Conservation (phyloP, 2,888 invertebrate genomes). For the Eupsilia transversa region DNA sequence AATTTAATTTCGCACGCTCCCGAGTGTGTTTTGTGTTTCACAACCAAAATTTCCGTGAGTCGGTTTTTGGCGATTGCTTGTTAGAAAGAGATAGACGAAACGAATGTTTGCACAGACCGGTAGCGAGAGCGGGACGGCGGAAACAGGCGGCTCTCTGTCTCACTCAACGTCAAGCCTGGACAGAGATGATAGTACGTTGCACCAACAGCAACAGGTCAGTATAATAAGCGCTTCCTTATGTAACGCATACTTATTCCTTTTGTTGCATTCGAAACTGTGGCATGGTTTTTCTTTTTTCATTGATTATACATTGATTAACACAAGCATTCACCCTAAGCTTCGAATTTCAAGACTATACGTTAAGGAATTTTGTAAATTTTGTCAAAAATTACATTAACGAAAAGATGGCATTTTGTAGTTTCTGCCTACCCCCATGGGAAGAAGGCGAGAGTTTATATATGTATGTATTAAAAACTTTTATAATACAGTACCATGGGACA, state of each 20-base stretch:
- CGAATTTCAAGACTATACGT: background rate
- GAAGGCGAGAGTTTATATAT: too few relatives aligned
- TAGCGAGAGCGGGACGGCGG: conserved; percentile 90
- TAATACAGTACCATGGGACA: background rate
- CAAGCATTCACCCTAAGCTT: conserved; percentile 13
- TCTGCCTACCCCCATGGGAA: too few relatives aligned
- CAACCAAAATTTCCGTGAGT: conserved; percentile 33
- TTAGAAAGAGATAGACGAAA: conserved; percentile 76
- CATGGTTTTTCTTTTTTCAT: conserved; percentile 21
- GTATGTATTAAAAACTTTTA: too few relatives aligned
- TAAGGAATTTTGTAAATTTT: background rate
- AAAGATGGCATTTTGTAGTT: too few relatives aligned
- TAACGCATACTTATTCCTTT: too few relatives aligned
- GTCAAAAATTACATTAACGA: too few relatives aligned
- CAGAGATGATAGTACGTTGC: conserved; percentile 92
- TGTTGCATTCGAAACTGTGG: conserved; percentile 30
- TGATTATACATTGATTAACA: too few relatives aligned
- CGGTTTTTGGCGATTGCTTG: conserved; percentile 70
- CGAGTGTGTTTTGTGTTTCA: conserved; percentile 49
- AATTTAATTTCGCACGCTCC: conserved; percentile 35
- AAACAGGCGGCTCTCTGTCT: conserved; percentile 92
- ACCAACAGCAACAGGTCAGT: conserved; percentile 90
- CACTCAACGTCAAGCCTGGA: conserved; percentile 97
- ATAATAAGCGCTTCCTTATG: conserved; percentile 10
- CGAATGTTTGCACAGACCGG: conserved; percentile 85